phyloP scores from a whole-genome alignment of 2,113 vertebrate genomes.

The Platycercus adscitus region DNA sequence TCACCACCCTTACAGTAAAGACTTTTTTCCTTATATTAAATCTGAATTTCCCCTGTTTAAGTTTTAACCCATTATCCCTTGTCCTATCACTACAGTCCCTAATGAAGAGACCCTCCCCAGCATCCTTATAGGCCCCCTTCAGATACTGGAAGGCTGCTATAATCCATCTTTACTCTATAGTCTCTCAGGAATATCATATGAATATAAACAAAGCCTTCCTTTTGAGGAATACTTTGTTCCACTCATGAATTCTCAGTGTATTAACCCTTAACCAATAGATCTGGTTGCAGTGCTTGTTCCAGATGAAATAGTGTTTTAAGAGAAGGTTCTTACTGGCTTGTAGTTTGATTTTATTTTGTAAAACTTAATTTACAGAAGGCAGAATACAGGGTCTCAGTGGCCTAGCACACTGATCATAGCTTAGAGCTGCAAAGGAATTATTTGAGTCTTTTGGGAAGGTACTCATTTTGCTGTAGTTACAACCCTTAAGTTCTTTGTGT shows the following conservation, averaged over 20 bases:
- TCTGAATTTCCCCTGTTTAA: no score
- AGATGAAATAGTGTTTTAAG: not conserved
- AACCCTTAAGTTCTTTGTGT: not conserved
- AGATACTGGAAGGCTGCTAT: no score
- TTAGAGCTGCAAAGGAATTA: not conserved
- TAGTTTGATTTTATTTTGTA: not conserved
- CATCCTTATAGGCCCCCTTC: no score
- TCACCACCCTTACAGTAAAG: no score
- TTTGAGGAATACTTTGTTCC: slow-evolving; percentile 16
- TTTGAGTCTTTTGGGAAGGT: not conserved
- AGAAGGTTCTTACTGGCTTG: not conserved
- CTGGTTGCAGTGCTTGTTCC: not conserved
- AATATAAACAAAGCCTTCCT: not conserved
- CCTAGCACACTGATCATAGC: rapidly evolving
- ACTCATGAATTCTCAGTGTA: not conserved
- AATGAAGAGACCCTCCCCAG: no score
- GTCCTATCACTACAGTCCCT: no score
- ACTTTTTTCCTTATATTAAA: no score
- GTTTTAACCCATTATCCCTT: no score
- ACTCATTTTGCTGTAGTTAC: not conserved
- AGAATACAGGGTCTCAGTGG: not conserved
- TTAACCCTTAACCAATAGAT: not conserved
- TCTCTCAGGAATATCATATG: not conserved
- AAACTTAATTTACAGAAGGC: not conserved
- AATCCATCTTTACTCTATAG: not conserved